These are phyloP conservation scores for Rousettus madagascariensis DNA, from an alignment of 2,797 vertebrate genomes.

Conservation along the genomic window DNA sequence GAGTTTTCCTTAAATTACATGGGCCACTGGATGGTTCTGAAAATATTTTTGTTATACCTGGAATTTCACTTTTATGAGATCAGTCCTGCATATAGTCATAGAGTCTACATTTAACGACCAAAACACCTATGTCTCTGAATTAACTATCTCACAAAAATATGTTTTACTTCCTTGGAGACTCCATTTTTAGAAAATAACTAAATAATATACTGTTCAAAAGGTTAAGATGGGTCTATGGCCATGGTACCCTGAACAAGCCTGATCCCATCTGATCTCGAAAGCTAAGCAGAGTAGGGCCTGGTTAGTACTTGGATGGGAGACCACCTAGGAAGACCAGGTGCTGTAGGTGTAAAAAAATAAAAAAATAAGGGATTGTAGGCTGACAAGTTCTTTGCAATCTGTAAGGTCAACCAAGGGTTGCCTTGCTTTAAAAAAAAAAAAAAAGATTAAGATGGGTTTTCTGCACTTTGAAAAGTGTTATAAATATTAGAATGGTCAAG, in stretches of 20 bases:
- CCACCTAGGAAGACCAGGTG: too few relatives aligned
- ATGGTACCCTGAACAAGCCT: too few relatives aligned
- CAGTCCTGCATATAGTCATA: background rate
- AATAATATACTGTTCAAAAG: background rate
- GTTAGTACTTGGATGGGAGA: too few relatives aligned
- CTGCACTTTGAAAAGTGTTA: background rate
- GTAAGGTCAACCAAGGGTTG: too few relatives aligned
- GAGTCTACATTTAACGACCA: background rate
- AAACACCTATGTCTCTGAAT: background rate
- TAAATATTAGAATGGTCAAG: background rate
- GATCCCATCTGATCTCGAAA: too few relatives aligned
- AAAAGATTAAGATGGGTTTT: background rate
- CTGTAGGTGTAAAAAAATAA: too few relatives aligned
- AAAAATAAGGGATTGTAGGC: too few relatives aligned
- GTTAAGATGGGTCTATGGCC: background rate
- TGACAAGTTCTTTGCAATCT: too few relatives aligned
- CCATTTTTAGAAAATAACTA: background rate
- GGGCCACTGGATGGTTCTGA: background rate
- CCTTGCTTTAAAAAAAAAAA: too few relatives aligned
- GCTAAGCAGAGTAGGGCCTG: too few relatives aligned
- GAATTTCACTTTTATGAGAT: background rate
- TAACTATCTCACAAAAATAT: background rate
- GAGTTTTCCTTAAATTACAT: background rate
- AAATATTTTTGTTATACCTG: background rate
- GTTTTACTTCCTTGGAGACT: background rate